Evolutionary conservation across 2,797 vertebrate genomes (phyloP), one percentile per base, ranked within the genome.

Genomic region (Echeneis naucrates): DNA sequence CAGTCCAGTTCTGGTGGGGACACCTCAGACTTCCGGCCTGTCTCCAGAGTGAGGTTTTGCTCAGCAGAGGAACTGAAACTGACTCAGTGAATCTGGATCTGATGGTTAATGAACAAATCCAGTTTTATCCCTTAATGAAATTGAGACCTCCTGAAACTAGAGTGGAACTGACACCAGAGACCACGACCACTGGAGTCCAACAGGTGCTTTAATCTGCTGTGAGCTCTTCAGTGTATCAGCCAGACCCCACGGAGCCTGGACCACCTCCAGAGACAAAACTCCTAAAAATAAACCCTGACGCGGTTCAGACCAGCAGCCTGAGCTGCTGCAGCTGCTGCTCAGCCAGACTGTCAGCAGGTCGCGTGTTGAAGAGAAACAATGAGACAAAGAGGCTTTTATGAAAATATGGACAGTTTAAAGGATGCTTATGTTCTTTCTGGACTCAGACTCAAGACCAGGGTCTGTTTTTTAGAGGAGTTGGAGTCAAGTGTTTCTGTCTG

Each of bases 271-370:
- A 68, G 40, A 66, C 61, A 30, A 0, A 7, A 23, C 23, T 35
- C 47, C 74, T 66, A 78, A 78, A 77, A 78, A 80, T 80, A 82
- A 50, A 54, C 38, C 60, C 30, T 2, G 33, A 4, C 10, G 6
- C 42, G 19, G 26, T 30, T 55, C 38, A 45, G 23, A 48, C 14
- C 2, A 0, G 8, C 16, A 4, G 33, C 19, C 26, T 26, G 45
- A 65, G 35, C 21, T 26, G 32, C 66, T 23, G 32, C 21, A n/a
- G 51, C 51, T 53, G 51, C 51, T 16, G 12, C 44, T 40, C 38
- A 21, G 4, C 6, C 13, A 38, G 57, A 21, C 32, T 71, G 53
- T 82, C 71, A 74, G 48, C 68, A 45, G 53, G 54, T 61, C 48
- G 23, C 6, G 33, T 57, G 8, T 30, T 67, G 40, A 7, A 69